Evolutionary conservation across 2,888 invertebrate genomes (phyloP).

Genomic region (Chaitophorus viminalis): DNA sequence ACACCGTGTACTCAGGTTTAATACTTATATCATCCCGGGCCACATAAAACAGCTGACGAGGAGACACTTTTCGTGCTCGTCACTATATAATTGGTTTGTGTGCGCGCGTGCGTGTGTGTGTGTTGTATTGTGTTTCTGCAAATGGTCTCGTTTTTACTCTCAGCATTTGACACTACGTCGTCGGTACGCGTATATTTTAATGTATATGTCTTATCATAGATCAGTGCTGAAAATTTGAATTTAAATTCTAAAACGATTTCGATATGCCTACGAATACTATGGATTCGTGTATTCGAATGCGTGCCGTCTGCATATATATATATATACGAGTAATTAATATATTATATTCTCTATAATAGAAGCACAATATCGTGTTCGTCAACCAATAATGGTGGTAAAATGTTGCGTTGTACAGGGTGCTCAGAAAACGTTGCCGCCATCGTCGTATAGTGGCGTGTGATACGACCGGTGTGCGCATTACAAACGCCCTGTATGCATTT

Average conservation of each 20-base stretch:
- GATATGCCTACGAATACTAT: not conserved
- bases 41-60: not conserved
- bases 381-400: not conserved
- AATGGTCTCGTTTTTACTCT: not conserved
- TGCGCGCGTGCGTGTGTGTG: not conserved
- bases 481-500: no score
- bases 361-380: not conserved
- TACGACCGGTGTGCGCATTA: no score
- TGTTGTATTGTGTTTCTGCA: not conserved
- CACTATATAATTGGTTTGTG: slow-evolving; percentile 1
- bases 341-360: not conserved
- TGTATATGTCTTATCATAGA: not conserved
- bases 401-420: not conserved
- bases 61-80: not conserved
- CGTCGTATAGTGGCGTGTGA: not conserved
- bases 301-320: no score
- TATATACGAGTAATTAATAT: not conserved
- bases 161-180: not conserved
- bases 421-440: not conserved
- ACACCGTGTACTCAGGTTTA: not conserved
- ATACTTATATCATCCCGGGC: not conserved
- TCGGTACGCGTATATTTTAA: not conserved
- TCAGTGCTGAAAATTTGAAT: no score
- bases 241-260: slow-evolving; percentile 3
- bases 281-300: no score